Evolutionary conservation across 1,140 invertebrate species (phyloP).

Genomic region (Arion vulgaris): DNA sequence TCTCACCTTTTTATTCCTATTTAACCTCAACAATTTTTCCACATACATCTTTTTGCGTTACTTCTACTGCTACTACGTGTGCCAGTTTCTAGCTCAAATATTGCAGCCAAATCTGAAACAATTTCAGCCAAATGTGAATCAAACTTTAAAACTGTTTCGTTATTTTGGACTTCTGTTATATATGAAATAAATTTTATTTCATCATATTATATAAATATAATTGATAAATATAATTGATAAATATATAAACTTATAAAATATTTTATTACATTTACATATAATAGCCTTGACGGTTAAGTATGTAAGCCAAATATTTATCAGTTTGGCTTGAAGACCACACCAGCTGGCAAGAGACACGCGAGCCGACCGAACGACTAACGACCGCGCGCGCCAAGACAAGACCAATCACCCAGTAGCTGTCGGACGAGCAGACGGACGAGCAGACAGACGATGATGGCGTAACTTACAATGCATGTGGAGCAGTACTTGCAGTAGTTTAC

Average conservation of each 20-base stretch:
- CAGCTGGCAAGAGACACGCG: neutral
- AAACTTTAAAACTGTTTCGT: too few species aligned
- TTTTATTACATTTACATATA: neutral
- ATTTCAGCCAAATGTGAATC: neutral
- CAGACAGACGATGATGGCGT: constrained; percentile 3
- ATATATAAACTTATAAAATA: neutral
- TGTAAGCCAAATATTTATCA: neutral
- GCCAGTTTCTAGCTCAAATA: neutral
- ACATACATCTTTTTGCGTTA: too few species aligned
- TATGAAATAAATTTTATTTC: neutral
- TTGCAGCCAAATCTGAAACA: neutral
- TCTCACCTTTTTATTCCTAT: too few species aligned
- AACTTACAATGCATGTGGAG: constrained; percentile 14
- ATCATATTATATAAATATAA: neutral
- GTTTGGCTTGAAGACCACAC: neutral
- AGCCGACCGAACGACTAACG: neutral
- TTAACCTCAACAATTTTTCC: too few species aligned
- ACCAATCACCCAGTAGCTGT: neutral
- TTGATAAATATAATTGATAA: neutral
- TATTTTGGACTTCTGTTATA: neutral
- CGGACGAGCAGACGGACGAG: constrained; percentile 12
- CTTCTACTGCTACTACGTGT: neutral
- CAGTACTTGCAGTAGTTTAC: constrained; percentile 14
- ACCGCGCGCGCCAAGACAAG: neutral
- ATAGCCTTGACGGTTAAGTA: neutral